phyloP scores from a whole-genome alignment of 1,140 invertebrate genomes.

The Cydia pomonella region DNA sequence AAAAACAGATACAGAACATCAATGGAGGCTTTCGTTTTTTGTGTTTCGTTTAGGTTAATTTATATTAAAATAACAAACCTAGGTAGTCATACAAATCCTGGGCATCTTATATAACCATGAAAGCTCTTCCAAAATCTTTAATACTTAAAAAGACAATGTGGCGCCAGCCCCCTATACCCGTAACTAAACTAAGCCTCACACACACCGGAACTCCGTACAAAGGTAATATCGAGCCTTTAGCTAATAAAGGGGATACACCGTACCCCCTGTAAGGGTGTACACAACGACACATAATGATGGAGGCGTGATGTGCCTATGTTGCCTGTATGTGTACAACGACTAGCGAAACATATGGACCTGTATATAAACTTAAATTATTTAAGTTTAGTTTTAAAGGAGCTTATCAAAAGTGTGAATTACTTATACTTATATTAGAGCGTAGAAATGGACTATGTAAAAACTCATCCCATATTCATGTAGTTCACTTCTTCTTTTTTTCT shows the following conservation, averaged over 20 bases:
- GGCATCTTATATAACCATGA: too few relatives aligned
- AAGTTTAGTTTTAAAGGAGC: neutral
- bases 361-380: neutral
- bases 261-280: conserved; percentile 3
- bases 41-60: too few relatives aligned
- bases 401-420: too few relatives aligned
- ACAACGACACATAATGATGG: conserved; percentile 38
- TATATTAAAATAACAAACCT: too few relatives aligned
- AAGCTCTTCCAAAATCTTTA: too few relatives aligned
- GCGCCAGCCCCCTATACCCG: neutral
- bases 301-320: conserved; percentile 38
- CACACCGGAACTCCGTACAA: neutral
- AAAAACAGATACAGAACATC: too few relatives aligned
- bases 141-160: neutral
- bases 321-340: conserved; percentile 43
- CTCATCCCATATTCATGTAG: too few relatives aligned
- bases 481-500: too few relatives aligned
- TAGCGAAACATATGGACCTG: conserved; percentile 5
- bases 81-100: too few relatives aligned
- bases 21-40: too few relatives aligned
- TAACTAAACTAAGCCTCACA: neutral
- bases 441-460: too few relatives aligned
- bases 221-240: conserved; percentile 13
- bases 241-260: conserved; percentile 15
- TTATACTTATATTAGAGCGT: too few relatives aligned